Percentiles rank a stretch among this genome's conserved stretches.
Evolutionary conservation across 35 echinoderm and acorn worm genomes (phyloP).

Genomic region (Chiridota heheva): DNA sequence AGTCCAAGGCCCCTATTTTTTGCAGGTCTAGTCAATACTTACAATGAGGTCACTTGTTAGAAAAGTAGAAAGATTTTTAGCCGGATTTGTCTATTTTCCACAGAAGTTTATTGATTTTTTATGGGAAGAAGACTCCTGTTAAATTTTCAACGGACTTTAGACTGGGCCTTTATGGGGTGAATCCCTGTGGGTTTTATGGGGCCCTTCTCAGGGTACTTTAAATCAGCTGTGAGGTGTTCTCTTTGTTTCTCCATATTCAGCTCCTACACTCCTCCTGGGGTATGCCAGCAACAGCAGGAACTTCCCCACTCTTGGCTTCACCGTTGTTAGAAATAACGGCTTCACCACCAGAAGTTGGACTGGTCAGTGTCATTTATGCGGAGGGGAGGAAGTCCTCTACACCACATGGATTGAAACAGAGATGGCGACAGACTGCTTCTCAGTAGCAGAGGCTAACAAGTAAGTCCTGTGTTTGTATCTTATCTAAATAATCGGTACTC

Average conservation of each 20-base stretch:
- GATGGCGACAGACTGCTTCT: conserved; percentile 52
- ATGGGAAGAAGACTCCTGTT: too few species aligned
- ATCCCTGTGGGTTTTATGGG: too few species aligned
- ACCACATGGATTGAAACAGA: conserved; percentile 90
- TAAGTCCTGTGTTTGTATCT: conserved; percentile 49
- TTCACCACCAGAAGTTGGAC: conserved; percentile 92
- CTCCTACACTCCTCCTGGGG: conserved; percentile 75
- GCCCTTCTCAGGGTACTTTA: too few species aligned
- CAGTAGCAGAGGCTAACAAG: conserved; percentile 59
- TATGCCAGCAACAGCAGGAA: conserved; percentile 66
- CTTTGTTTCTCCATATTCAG: conserved; percentile 18
- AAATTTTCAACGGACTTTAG: too few species aligned
- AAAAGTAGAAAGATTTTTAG: too few species aligned
- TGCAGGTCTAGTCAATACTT: too few species aligned
- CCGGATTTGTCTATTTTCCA: too few species aligned
- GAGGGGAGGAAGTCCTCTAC: conserved; percentile 64
- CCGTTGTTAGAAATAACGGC: conserved; percentile 77
- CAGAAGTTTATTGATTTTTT: too few species aligned
- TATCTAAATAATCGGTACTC: neutral
- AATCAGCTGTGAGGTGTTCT: neutral
- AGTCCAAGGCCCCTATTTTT: too few species aligned
- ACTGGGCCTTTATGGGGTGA: too few species aligned
- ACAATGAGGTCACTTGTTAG: too few species aligned
- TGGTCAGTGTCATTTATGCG: conserved; percentile 89
- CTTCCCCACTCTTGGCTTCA: conserved; percentile 88